These are phyloP conservation scores for Euglossa dilemma DNA, from an alignment of 1,140 invertebrate species.

Conservation along the genomic window DNA sequence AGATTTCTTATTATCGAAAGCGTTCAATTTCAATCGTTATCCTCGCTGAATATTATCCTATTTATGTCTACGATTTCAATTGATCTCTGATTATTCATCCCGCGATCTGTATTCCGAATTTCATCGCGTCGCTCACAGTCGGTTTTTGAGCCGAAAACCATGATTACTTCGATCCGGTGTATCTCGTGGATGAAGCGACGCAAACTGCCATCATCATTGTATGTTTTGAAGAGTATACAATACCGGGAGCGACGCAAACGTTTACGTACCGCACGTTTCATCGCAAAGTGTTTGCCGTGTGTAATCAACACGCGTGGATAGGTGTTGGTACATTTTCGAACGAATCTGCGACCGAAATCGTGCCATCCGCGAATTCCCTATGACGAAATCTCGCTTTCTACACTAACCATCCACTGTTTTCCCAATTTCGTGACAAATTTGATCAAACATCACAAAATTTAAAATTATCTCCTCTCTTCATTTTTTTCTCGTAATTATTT, in stretches of 20 bases:
- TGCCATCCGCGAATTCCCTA: neutral
- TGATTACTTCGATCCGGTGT: neutral
- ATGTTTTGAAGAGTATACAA: neutral
- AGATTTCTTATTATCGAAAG: too few species aligned
- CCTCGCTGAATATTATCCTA: too few species aligned
- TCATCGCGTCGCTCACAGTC: neutral
- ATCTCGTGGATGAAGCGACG: too few species aligned
- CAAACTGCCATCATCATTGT: conserved; percentile 14
- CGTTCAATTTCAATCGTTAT: too few species aligned
- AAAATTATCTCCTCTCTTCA: too few species aligned
- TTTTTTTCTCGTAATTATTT: too few species aligned
- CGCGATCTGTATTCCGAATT: neutral
- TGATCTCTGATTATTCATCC: too few species aligned
- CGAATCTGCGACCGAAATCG: neutral
- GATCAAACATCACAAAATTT: too few species aligned
- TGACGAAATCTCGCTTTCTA: neutral
- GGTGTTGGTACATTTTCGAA: neutral
- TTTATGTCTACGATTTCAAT: too few species aligned
- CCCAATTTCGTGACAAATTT: too few species aligned
- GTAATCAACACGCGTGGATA: conserved; percentile 3
- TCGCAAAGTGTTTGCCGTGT: neutral
- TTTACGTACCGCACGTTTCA: conserved; percentile 19
- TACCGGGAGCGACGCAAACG: neutral
- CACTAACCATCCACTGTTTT: neutral
- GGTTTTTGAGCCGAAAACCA: neutral